These are phyloP conservation scores for Leptothorax acervorum DNA, from an alignment of 2,888 invertebrate genomes.

Conservation along the genomic window DNA sequence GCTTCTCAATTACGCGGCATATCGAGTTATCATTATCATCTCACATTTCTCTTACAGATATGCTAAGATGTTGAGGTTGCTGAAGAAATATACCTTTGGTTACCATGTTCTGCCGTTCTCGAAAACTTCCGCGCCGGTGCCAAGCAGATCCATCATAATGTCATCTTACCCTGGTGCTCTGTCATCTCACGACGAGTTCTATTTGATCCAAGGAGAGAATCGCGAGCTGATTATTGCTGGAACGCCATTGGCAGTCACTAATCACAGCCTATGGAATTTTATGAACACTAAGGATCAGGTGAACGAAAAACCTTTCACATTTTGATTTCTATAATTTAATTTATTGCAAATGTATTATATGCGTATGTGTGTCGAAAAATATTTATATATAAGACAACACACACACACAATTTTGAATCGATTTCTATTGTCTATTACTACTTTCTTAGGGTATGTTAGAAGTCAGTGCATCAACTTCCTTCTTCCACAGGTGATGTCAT, in stretches of 20 bases:
- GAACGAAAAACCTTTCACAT: neutral
- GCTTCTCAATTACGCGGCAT: neutral
- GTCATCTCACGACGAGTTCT: conserved; percentile 94
- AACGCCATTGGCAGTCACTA: conserved; percentile 89
- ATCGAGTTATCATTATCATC: neutral
- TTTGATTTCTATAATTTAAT: neutral
- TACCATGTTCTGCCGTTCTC: conserved; percentile 88
- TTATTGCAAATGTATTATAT: neutral
- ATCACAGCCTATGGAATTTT: conserved; percentile 58
- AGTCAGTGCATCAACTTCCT: neutral
- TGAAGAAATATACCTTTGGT: conserved; percentile 94
- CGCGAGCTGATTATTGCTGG: conserved; percentile 90
- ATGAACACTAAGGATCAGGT: conserved; percentile 62
- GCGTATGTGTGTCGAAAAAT: neutral
- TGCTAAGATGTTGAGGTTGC: conserved; percentile 92
- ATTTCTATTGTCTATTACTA: neutral
- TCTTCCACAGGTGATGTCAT: conserved; percentile 88
- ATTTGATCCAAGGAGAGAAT: conserved; percentile 87
- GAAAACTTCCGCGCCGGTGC: conserved; percentile 86
- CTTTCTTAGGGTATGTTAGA: neutral
- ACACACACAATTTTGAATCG: neutral
- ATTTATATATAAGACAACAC: neutral
- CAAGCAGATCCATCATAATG: conserved; percentile 91
- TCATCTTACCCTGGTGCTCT: conserved; percentile 94
- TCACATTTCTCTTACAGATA: conserved; percentile 87